Evolutionary conservation across 2,113 vertebrate genomes (phyloP).

Genomic region (Climacteris rufus): DNA sequence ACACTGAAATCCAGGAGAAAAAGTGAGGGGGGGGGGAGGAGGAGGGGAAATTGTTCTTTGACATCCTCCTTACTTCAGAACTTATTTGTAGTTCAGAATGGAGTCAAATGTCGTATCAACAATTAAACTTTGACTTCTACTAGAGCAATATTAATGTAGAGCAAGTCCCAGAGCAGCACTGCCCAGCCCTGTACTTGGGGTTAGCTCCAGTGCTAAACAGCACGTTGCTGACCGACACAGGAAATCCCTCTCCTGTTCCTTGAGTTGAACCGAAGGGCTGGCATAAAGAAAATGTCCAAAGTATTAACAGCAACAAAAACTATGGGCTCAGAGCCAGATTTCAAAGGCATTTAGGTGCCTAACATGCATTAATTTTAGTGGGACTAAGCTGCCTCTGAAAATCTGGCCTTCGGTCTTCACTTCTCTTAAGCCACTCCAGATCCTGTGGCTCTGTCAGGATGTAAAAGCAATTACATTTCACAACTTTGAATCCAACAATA

Average conservation of each 20-base stretch:
- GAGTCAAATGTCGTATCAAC: slow-evolving; percentile 9
- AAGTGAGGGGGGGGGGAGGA: not conserved
- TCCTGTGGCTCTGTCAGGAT: not conserved
- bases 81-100: not conserved
- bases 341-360: slow-evolving; percentile 34
- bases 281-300: slow-evolving; percentile 14
- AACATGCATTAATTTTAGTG: not conserved
- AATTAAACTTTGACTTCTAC: slow-evolving; percentile 69
- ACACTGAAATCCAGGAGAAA: not conserved
- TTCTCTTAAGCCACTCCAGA: slow-evolving; percentile 19
- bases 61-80: slow-evolving; percentile 33
- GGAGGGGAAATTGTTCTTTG: not conserved
- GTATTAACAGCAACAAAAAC: slow-evolving; percentile 37
- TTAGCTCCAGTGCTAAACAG: slow-evolving; percentile 63
- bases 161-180: not conserved
- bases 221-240: slow-evolving; percentile 68
- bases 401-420: not conserved
- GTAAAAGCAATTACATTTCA: slow-evolving; percentile 29
- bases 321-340: slow-evolving; percentile 22
- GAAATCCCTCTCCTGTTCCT: slow-evolving; percentile 71
- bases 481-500: not conserved
- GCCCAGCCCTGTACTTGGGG: not conserved
- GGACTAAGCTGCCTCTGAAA: not conserved
- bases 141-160: slow-evolving; percentile 52
- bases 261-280: slow-evolving; percentile 50